Percentiles rank a stretch among this genome's conserved stretches.
phyloP scores from a whole-genome alignment of 2,888 invertebrate species.

The Volucella inanis region DNA sequence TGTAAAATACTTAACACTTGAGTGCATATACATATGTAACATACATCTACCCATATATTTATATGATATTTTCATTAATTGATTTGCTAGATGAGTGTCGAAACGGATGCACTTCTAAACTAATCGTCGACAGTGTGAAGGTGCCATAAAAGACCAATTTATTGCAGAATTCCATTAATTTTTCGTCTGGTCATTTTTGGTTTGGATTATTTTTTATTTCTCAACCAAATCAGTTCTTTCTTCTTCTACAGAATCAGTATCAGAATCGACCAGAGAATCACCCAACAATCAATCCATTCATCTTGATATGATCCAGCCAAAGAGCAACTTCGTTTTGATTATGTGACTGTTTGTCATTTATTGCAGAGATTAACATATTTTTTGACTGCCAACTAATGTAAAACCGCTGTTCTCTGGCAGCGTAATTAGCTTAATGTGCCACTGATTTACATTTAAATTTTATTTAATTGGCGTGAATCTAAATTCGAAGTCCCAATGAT shows the following conservation, averaged over 20 bases:
- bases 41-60: no score
- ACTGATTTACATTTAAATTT: constrained; percentile 74
- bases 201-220: neutral
- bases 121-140: constrained; percentile 62
- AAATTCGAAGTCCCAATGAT: constrained; percentile 59
- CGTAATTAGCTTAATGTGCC: constrained; percentile 72
- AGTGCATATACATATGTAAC: constrained; percentile 1
- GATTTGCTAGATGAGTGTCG: constrained; percentile 64
- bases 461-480: constrained; percentile 60
- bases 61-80: constrained; percentile 59
- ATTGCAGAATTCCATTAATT: constrained; percentile 82
- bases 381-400: constrained; percentile 73
- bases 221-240: constrained; percentile 27
- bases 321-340: constrained; percentile 36
- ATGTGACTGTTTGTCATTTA: constrained; percentile 70
- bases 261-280: constrained; percentile 25
- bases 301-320: constrained; percentile 56
- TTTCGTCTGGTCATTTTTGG: constrained; percentile 73
- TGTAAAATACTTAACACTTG: no score
- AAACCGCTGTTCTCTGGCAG: constrained; percentile 71
- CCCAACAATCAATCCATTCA: constrained; percentile 67
- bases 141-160: constrained; percentile 80
- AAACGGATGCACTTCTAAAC: constrained; percentile 49
- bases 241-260: constrained; percentile 1
- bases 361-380: constrained; percentile 66